phyloP scores from a whole-genome alignment of 2,888 invertebrate genomes.

The Andrena dorsata region DNA sequence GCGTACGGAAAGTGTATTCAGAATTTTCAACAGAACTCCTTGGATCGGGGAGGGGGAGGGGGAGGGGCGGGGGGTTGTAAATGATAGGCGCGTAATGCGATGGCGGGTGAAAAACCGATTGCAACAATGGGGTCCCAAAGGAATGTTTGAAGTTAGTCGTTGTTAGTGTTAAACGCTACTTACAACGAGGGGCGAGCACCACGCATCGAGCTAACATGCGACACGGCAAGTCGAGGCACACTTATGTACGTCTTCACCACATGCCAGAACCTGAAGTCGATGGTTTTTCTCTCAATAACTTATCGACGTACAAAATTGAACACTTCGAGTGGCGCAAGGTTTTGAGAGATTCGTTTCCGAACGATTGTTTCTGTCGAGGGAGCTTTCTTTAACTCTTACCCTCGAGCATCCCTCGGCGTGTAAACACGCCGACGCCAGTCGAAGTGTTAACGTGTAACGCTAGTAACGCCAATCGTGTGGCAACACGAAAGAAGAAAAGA shows the following conservation, averaged over 20 bases:
- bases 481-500: not conserved
- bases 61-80: not conserved
- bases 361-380: no score
- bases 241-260: constrained; percentile 55
- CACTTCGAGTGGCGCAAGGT: not conserved
- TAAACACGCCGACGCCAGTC: no score
- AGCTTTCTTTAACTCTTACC: no score
- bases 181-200: constrained; percentile 81
- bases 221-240: constrained; percentile 61
- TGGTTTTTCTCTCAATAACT: constrained; percentile 21
- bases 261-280: constrained; percentile 55
- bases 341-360: no score
- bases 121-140: constrained; percentile 6
- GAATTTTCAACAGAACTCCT: not conserved
- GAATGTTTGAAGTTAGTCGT: constrained; percentile 72
- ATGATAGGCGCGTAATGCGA: constrained; percentile 5
- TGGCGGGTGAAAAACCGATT: not conserved
- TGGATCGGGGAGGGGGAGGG: no score
- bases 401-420: no score
- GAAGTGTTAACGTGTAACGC: not conserved
- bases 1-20: not conserved
- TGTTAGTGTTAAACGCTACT: constrained; percentile 83
- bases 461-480: not conserved
- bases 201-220: constrained; percentile 79
- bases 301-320: not conserved